Evolutionary conservation across 23 tunicate species (phyloP).

Genomic region (Botrylloides violaceus): DNA sequence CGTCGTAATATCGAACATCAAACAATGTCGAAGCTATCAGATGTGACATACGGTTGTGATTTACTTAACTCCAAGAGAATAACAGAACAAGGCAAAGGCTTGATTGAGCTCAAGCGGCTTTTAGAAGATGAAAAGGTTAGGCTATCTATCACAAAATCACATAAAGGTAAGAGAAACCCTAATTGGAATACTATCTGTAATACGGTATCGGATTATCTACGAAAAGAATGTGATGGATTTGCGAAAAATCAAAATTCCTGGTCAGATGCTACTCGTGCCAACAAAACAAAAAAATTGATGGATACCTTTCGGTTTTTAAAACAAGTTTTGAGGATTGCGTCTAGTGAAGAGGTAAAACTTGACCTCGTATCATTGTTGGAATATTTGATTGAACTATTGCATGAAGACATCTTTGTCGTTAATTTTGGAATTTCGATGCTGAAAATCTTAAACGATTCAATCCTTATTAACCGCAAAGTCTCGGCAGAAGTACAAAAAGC

Average conservation of each 20-base stretch:
- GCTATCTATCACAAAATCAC: neutral
- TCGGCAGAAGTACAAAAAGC: neutral
- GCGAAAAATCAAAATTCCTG: neutral
- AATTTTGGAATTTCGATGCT: constrained; percentile 5
- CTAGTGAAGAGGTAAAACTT: neutral
- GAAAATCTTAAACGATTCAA: neutral
- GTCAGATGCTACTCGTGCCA: neutral
- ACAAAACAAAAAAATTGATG: constrained; percentile 3
- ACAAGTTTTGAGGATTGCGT: neutral
- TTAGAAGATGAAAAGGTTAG: constrained; percentile 1
- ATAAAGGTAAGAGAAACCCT: neutral
- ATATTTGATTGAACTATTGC: neutral
- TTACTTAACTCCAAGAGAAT: neutral
- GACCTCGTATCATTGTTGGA: neutral
- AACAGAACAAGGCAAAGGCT: constrained; percentile 13
- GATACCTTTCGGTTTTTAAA: neutral
- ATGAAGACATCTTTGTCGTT: neutral
- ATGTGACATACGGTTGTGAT: neutral
- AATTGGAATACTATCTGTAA: constrained; percentile 6
- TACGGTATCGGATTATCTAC: neutral
- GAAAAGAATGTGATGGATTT: neutral
- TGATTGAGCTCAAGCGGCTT: neutral
- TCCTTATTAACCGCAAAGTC: neutral
- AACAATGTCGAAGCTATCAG: constrained; percentile 1
- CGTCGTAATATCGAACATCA: too few species aligned